phyloP scores from a whole-genome alignment of 2,113 vertebrate genomes.

The Cyphomyrus discorhynchus region DNA sequence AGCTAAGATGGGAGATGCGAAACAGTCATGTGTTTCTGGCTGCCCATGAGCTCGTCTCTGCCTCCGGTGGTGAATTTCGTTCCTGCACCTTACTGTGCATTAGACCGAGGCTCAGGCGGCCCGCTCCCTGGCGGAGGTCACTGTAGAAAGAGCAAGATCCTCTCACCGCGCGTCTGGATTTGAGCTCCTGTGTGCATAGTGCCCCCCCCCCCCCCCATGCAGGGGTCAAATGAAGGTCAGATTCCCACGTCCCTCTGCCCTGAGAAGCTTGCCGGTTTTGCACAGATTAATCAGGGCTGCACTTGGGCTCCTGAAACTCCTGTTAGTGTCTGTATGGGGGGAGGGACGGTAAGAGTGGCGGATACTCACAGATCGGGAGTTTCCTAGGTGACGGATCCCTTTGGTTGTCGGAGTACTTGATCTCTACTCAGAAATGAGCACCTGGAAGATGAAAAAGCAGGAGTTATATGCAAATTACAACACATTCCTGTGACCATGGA shows the following conservation, averaged over 20 bases:
- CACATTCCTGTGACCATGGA: neutral
- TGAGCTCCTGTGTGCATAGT: neutral
- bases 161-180: neutral
- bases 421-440: neutral
- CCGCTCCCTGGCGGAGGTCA: neutral
- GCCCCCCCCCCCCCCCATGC: neutral
- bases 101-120: neutral
- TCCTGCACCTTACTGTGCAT: neutral
- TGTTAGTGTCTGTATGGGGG: neutral
- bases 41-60: too few relatives aligned
- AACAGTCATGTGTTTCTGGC: too few relatives aligned
- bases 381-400: neutral
- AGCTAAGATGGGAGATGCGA: neutral
- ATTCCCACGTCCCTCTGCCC: neutral
- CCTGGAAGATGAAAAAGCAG: neutral
- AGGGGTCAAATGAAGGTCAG: neutral
- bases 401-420: neutral
- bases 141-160: neutral
- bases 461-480: neutral
- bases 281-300: neutral
- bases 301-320: neutral
- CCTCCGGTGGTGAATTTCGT: neutral
- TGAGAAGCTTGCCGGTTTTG: neutral
- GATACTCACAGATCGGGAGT: neutral
- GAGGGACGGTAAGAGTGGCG: fast-evolving